Evolutionary conservation across 2,888 invertebrate species (phyloP).

Genomic region (Drepanosiphum platanoidis): DNA sequence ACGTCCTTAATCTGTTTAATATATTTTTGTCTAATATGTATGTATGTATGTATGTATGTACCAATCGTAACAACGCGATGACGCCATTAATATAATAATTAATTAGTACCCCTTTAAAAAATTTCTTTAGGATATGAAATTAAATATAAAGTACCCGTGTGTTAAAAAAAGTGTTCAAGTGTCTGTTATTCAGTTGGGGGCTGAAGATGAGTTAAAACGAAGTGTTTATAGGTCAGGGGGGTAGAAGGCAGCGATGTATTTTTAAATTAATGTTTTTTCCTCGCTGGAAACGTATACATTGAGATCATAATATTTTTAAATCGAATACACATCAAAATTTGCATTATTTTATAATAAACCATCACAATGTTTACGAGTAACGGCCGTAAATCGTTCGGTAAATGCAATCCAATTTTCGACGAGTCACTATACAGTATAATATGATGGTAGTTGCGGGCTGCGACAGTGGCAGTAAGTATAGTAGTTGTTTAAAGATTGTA

Average conservation of each 20-base stretch:
- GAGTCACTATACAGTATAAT: conserved; percentile 20
- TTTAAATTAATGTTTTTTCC: neutral
- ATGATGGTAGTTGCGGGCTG: no score
- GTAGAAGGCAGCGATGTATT: neutral
- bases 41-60: no score
- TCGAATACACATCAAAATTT: conserved; percentile 10
- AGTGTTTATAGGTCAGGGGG: no score
- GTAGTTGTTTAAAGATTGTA: conserved; percentile 40
- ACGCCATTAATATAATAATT: neutral
- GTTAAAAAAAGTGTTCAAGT: no score
- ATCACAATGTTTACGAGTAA: neutral
- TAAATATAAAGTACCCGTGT: no score
- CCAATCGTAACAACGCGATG: neutral
- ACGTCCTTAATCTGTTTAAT: neutral
- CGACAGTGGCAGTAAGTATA: no score
- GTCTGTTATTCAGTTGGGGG: neutral
- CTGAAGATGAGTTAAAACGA: neutral
- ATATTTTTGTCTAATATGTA: neutral
- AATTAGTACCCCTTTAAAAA: neutral
- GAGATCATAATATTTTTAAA: neutral
- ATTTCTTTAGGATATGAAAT: neutral
- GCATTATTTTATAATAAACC: conserved; percentile 4
- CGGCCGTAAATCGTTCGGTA: conserved; percentile 11
- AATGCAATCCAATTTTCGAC: conserved; percentile 38
- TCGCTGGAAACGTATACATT: neutral